Evolutionary conservation across 2,888 invertebrate genomes (phyloP), one percentile per base, ranked within the genome.

Genomic region (Sminthurides aquaticus): DNA sequence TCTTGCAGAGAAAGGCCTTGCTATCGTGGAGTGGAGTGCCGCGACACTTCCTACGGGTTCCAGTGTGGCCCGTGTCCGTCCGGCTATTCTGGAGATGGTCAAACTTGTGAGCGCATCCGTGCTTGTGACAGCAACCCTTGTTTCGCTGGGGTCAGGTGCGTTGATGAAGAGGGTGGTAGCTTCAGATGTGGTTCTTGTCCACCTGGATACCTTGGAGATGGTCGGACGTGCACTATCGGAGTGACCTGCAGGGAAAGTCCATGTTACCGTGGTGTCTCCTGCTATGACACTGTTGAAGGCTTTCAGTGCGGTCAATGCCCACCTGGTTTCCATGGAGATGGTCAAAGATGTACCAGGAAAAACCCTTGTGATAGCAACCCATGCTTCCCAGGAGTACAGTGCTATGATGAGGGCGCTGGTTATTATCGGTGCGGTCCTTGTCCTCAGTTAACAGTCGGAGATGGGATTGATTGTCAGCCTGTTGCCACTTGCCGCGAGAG

Each of bases 1-100:
- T 52, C 63, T 18, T 64, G 63, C 28, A 15, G 63, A 15, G 71
- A 72, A 24, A 64, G 75, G 57, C 75, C 78, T 2, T 76, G 76
- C 57, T 70, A 68, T n/a, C 73, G 72, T 62, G 69, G 63, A 0
- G 63, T 64, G 8, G 49, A 64, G 22, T 64, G 63, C 26, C 57
- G 63, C 5, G 63, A 64, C 29, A 64, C 63, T 15, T 24, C 58
- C 24, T 64, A 58, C 28, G 63, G 61, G 22, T 59, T 24, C 56
- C 25, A 52, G 20, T 52, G 52, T 20, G 64, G 64, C 2, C 59
- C 64, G 5, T 64, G 64, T 49, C 49, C 58, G 2, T 11, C 48
- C 3, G 56, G 56, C n/a, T 34, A 62, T n/a, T 18, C 52, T 11
- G 55, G 56, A 3, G 62, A 62, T 34, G 62, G 62, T 1, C 34